These are phyloP conservation scores for Anomalospiza imberbis DNA, from an alignment of 2,797 vertebrate genomes.

Conservation along the genomic window DNA sequence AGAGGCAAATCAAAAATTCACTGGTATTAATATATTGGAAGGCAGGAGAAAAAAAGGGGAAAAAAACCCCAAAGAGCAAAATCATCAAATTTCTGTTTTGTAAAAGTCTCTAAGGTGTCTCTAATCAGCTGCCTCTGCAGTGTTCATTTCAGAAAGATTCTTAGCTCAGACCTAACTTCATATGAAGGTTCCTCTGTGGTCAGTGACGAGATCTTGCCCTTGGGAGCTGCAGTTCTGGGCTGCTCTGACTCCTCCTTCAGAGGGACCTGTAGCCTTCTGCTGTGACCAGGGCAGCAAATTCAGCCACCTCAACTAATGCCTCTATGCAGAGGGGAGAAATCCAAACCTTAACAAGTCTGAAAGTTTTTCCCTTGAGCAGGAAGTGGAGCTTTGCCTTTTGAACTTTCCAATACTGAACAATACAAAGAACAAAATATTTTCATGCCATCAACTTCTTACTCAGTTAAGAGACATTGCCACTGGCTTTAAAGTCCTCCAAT, in stretches of 20 bases:
- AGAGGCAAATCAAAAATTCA: not conserved
- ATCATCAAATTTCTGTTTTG: not conserved
- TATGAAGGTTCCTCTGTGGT: not conserved
- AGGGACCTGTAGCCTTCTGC: not conserved
- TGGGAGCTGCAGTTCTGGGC: not conserved
- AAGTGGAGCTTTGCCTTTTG: not conserved
- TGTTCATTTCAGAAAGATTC: not conserved
- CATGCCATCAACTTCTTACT: not conserved
- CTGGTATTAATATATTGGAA: not conserved
- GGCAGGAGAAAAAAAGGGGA: fast-evolving
- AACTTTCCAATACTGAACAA: not conserved
- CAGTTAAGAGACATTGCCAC: not conserved
- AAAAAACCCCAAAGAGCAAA: not conserved
- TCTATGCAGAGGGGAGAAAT: not conserved
- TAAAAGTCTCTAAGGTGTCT: not conserved
- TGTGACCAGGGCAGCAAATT: not conserved
- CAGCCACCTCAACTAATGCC: not conserved
- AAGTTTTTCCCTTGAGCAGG: not conserved
- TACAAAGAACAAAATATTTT: not conserved
- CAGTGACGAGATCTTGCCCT: not conserved
- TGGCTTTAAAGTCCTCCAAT: not conserved
- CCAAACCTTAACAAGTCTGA: not conserved
- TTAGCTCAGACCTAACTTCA: not conserved
- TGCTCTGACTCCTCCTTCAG: not conserved
- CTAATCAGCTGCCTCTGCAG: not conserved